Evolutionary conservation across 2,797 vertebrate species (phyloP), one percentile per base, ranked within the genome.

Genomic region (Etheostoma nigrum): DNA sequence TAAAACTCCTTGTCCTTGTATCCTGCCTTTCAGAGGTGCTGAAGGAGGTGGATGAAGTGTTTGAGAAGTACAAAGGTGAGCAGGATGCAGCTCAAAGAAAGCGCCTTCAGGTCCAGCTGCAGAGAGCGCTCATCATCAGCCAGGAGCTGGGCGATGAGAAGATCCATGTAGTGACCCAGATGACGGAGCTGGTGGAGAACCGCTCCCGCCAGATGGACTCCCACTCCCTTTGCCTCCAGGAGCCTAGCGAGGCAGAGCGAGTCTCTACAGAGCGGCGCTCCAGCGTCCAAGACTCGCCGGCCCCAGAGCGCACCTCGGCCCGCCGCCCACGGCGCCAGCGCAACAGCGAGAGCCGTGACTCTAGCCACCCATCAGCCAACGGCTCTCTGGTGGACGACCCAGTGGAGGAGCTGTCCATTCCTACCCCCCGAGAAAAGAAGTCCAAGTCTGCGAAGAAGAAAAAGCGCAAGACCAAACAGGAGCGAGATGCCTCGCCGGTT

Each of bases 121-220:
- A 99, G 92, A 93, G 97, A 14, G 97, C 98, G 0, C 94, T 99
- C 70, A 99, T 99, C 90, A 93, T 95, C 91, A 99, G 97, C 87
- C 98, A 99, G 86, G 98, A 99, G 91, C 93, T 99, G 27, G 98
- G 98, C 5, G 98, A 99, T 40, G 98, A 99, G 90, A 99, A 99
- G 91, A 98, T 99, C 90, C 97, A 98, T 1, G 96, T 99, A 69
- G 98, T 98, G 66, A 98, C 98, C 19, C 97, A 99, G 86, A 98
- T 99, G 96, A 95, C 97, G 0, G 98, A 99, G 92, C 89, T 98
- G 82, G 97, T 98, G 74, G 98, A 99, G 90, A 99, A 98, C 74
- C 96, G 97, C 72, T 96, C 97, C 12, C 96, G 97, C 51, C 98
- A 99, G 88, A 99, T 98, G 95, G 98, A 99, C 82, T 94, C 96